Evolutionary conservation across 2,888 invertebrate species (phyloP).

Genomic region (Chaetogeoica ovagalla): DNA sequence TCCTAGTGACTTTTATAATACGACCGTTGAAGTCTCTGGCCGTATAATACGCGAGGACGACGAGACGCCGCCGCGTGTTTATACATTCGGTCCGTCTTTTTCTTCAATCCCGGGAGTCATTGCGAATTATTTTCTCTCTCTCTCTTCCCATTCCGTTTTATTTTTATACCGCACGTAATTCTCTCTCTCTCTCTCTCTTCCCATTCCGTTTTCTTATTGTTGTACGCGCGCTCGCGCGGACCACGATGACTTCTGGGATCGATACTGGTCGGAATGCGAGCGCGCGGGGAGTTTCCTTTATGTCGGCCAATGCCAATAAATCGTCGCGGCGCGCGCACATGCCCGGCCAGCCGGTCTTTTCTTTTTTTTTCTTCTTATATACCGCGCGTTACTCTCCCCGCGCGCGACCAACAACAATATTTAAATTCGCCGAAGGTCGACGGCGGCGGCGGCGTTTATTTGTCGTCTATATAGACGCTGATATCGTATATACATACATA

Average conservation of each 20-base stretch:
- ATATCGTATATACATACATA: background rate
- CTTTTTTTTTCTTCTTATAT: slow-evolving; percentile 5
- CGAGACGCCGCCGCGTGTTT: slow-evolving; percentile 19
- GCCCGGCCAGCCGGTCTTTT: slow-evolving; percentile 41
- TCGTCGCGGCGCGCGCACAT: slow-evolving; percentile 44
- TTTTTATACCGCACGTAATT: slow-evolving; percentile 5
- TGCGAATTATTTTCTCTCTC: slow-evolving; percentile 23
- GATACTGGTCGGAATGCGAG: slow-evolving; percentile 53
- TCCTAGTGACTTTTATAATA: slow-evolving; percentile 49
- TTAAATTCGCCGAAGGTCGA: slow-evolving; percentile 51
- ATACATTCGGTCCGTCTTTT: slow-evolving; percentile 46
- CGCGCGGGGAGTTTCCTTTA: slow-evolving; percentile 52
- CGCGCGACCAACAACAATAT: slow-evolving; percentile 40
- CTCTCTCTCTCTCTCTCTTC: slow-evolving; percentile 13
- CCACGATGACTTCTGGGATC: slow-evolving; percentile 53
- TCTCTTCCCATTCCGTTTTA: slow-evolving; percentile 27
- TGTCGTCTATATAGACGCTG: slow-evolving; percentile 41
- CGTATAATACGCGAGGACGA: background rate
- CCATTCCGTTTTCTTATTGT: slow-evolving; percentile 6
- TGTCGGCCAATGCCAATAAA: slow-evolving; percentile 52
- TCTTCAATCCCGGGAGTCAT: slow-evolving; percentile 51
- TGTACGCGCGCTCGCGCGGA: slow-evolving; percentile 25
- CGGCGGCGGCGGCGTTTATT: slow-evolving; percentile 49
- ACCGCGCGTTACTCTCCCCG: background rate
- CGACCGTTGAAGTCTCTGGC: slow-evolving; percentile 43